Percentiles rank a stretch among this genome's conserved stretches.
These are phyloP conservation scores for Phania funesta DNA, from an alignment of 2,888 invertebrate genomes.

Conservation along the genomic window DNA sequence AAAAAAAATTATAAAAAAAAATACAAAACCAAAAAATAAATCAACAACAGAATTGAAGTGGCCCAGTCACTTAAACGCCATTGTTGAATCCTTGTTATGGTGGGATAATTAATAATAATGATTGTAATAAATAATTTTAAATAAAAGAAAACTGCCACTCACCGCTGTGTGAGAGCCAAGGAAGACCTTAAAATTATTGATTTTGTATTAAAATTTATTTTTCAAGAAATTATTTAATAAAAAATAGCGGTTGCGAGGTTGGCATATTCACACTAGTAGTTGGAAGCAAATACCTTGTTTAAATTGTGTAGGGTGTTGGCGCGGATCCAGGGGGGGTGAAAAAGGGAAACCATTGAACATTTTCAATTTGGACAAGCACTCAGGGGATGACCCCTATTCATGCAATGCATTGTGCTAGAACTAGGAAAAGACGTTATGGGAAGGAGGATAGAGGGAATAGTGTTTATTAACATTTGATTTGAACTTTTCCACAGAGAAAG, in stretches of 20 bases:
- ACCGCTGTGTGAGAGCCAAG: not conserved
- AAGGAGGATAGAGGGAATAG: too few relatives aligned
- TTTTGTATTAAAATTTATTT: constrained; percentile 27
- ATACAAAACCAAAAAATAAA: not conserved
- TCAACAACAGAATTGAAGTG: constrained; percentile 49
- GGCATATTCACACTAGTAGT: not conserved
- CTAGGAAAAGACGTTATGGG: too few relatives aligned
- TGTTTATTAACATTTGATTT: too few relatives aligned
- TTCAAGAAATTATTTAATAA: constrained; percentile 23
- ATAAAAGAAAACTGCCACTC: not conserved
- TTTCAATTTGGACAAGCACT: too few relatives aligned
- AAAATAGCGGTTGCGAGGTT: not conserved
- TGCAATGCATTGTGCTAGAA: too few relatives aligned
- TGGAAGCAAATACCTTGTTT: too few relatives aligned
- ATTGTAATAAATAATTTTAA: constrained; percentile 43
- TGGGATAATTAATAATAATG: constrained; percentile 62
- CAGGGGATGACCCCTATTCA: too few relatives aligned
- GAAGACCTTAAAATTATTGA: constrained; percentile 34
- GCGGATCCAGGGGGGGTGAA: too few relatives aligned
- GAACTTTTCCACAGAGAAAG: too few relatives aligned
- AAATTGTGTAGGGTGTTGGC: too few relatives aligned
- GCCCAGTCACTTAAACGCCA: constrained; percentile 55
- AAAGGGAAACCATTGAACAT: too few relatives aligned
- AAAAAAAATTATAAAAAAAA: not conserved
- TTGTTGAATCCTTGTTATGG: constrained; percentile 56